phyloP scores from a whole-genome alignment of 2,797 vertebrate species.

The Alosa sapidissima region DNA sequence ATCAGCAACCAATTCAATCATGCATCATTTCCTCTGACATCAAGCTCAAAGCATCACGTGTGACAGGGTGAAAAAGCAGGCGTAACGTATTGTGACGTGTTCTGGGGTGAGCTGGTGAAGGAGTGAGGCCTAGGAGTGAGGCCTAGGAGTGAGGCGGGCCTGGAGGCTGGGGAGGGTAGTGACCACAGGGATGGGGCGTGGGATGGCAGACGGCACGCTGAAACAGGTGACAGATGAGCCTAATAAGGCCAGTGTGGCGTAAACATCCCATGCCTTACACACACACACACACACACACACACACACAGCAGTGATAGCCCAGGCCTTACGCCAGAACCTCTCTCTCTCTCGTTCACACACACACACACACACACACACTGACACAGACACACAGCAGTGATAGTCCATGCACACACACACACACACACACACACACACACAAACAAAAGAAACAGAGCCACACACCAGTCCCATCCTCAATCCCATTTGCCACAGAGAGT shows the following conservation, averaged over 20 bases:
- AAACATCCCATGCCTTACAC: not conserved
- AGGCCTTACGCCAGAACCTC: too few species aligned
- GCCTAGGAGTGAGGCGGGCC: not conserved
- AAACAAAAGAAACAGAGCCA: not conserved
- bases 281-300: not conserved
- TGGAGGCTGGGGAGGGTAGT: not conserved
- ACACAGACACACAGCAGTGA: too few species aligned
- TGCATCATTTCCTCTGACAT: not conserved
- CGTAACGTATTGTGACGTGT: too few species aligned
- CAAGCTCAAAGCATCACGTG: not conserved
- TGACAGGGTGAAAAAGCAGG: too few species aligned
- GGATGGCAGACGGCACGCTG: not conserved
- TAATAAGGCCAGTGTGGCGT: conserved; percentile 8
- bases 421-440: not conserved
- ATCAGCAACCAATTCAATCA: not conserved
- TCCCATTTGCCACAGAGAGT: not conserved
- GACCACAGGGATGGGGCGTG: not conserved
- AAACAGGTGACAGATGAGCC: conserved; percentile 4
- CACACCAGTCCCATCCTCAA: not conserved
- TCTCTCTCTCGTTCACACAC: too few species aligned
- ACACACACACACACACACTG: too few species aligned
- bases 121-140: too few species aligned
- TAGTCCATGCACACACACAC: too few species aligned
- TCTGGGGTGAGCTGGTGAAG: not conserved
- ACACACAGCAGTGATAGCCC: not conserved